Conservation (phyloP, 2,888 invertebrate genomes). For the Furcula furcula region DNA sequence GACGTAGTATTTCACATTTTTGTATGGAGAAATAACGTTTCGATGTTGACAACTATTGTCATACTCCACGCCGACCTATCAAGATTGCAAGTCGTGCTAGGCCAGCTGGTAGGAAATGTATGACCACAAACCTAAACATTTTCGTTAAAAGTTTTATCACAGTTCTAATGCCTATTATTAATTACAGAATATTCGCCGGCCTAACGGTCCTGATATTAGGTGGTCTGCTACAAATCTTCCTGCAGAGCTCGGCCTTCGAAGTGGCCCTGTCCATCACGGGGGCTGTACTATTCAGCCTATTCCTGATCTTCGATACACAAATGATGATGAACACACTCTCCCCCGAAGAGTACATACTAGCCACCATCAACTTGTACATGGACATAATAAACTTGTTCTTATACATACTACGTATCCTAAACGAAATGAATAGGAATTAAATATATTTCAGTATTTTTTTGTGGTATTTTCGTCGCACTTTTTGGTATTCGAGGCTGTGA, state of each 20-base stretch:
- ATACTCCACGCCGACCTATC: too few species aligned
- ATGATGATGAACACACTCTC: constrained; percentile 90
- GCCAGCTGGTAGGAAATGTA: too few species aligned
- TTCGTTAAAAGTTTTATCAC: too few species aligned
- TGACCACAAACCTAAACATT: too few species aligned
- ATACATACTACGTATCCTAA: constrained; percentile 88
- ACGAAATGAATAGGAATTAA: constrained; percentile 80
- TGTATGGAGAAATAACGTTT: too few species aligned
- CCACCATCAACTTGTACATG: constrained; percentile 92
- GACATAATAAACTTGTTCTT: constrained; percentile 94
- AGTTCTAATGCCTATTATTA: too few species aligned
- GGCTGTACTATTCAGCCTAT: constrained; percentile 88
- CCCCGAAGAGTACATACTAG: constrained; percentile 93
- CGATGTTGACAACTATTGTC: too few species aligned
- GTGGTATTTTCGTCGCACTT: background rate
- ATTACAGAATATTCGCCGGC: constrained; percentile 84
- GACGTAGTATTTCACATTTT: too few species aligned
- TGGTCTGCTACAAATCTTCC: constrained; percentile 87
- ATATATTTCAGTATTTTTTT: constrained; percentile 8
- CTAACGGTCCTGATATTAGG: constrained; percentile 86
- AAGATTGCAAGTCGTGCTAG: too few species aligned
- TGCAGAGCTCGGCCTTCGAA: constrained; percentile 87
- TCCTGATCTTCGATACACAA: constrained; percentile 93
- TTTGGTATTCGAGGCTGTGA: constrained; percentile 1
- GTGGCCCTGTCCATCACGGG: constrained; percentile 87